These are phyloP conservation scores for Tetraodon nigroviridis DNA, from an alignment of 2,113 vertebrate species.

Conservation along the genomic window DNA sequence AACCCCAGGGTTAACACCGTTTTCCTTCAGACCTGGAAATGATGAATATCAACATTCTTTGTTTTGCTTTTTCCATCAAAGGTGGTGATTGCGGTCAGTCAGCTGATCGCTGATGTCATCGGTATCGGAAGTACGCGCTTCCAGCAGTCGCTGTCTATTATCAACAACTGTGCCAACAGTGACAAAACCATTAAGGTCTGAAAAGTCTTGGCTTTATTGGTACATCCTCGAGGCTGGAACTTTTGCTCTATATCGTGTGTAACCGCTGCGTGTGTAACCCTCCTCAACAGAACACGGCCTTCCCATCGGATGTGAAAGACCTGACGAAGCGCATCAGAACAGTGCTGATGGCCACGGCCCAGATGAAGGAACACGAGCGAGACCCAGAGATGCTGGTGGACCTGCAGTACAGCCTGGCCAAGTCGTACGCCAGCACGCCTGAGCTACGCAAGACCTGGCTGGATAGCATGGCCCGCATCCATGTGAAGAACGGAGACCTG, in stretches of 20 bases:
- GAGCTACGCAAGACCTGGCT: constrained; percentile 97
- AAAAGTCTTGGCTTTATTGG: neutral
- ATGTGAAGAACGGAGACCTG: constrained; percentile 95
- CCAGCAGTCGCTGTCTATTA: constrained; percentile 96
- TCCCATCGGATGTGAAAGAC: constrained; percentile 95
- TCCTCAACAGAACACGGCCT: constrained; percentile 84
- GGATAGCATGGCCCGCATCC: constrained; percentile 98
- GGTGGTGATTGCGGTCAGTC: constrained; percentile 98
- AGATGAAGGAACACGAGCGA: constrained; percentile 98
- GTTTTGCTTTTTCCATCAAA: constrained; percentile 43
- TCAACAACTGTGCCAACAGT: constrained; percentile 98
- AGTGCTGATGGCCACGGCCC: constrained; percentile 95
- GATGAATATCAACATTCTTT: neutral
- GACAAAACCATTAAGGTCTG: constrained; percentile 92
- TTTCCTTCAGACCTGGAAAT: neutral
- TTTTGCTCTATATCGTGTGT: no score
- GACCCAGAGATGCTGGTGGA: constrained; percentile 99
- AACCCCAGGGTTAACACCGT: neutral
- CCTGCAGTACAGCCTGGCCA: constrained; percentile 97
- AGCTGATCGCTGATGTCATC: constrained; percentile 96
- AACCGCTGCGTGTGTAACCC: neutral
- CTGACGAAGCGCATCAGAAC: constrained; percentile 97
- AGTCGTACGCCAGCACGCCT: constrained; percentile 95
- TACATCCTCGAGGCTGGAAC: neutral
- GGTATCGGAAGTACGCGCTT: constrained; percentile 96